A percentile compares a stretch with the other conserved stretches of the same genome.
Conservation (phyloP, 92 coral and sea anemone species). For the Porites evermanni region DNA sequence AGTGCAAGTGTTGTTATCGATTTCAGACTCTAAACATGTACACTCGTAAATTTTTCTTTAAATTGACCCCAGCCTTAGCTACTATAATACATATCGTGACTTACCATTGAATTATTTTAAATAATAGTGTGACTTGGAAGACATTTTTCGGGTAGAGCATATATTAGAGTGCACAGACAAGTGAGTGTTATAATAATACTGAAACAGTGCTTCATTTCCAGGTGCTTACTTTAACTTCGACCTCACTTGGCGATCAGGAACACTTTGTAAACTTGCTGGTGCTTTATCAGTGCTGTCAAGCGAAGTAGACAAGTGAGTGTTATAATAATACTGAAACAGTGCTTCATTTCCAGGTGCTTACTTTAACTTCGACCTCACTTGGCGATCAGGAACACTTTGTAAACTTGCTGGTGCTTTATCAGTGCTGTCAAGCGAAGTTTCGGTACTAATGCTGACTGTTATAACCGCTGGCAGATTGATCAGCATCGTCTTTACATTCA, state of each 20-base stretch:
- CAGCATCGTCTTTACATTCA: conserved; percentile 66
- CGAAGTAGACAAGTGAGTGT: conserved; percentile 28
- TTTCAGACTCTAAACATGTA: no score
- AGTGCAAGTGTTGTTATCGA: no score
- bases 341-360: conserved; percentile 47
- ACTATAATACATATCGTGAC: no score
- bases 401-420: conserved; percentile 69
- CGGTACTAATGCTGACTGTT: conserved; percentile 68
- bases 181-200: background rate
- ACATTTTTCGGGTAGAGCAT: no score
- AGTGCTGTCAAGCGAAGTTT: conserved; percentile 72
- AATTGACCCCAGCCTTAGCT: no score
- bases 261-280: conserved; percentile 68
- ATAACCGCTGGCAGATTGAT: conserved; percentile 70
- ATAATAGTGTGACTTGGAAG: no score
- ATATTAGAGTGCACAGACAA: no score
- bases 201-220: background rate
- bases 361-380: conserved; percentile 52
- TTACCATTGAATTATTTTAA: no score
- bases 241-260: conserved; percentile 63
- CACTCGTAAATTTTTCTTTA: no score
- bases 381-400: conserved; percentile 68
- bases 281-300: conserved; percentile 70
- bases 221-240: conserved; percentile 65
- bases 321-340: background rate